phyloP scores from a whole-genome alignment of 2,113 vertebrate genomes.

The Empidonax traillii region DNA sequence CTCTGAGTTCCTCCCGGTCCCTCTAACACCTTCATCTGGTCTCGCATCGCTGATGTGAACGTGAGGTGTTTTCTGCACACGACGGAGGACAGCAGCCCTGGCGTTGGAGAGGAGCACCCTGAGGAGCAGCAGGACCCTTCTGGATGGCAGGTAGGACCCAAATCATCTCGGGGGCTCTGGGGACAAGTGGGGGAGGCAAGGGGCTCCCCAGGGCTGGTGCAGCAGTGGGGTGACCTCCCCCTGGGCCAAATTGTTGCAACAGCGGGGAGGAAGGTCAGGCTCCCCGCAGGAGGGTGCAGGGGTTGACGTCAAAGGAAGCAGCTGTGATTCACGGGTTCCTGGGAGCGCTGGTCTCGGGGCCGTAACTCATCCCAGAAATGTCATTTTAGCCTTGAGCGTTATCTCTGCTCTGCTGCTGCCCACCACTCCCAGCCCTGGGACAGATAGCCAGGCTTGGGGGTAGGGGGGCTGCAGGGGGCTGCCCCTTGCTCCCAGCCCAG shows the following conservation, averaged over 20 bases:
- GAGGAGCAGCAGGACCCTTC: rapidly evolving
- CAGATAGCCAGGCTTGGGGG: not conserved
- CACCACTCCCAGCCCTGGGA: not conserved
- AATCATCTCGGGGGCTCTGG: rapidly evolving
- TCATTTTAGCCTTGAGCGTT: constrained; percentile 63
- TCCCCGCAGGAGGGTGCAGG: not conserved
- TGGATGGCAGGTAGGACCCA: not conserved
- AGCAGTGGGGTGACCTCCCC: not conserved
- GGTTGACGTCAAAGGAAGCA: constrained; percentile 71
- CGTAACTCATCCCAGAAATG: constrained; percentile 66
- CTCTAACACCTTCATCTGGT: rapidly evolving
- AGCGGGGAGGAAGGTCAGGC: constrained; percentile 54
- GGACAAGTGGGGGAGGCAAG: not conserved
- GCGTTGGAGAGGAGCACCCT: rapidly evolving
- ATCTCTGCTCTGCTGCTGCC: not conserved
- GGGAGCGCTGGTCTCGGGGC: not conserved
- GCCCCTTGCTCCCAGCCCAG: not conserved
- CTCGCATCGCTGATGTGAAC: rapidly evolving
- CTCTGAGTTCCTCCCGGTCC: not conserved
- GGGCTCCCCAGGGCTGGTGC: rapidly evolving
- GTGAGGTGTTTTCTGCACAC: rapidly evolving
- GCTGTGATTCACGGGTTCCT: constrained; percentile 34
- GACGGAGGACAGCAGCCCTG: not conserved
- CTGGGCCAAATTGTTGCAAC: not conserved
- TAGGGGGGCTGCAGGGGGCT: not conserved